Base-by-base conservation (phyloP, 2,888 invertebrate genomes). In the Andrena bicolor region DNA sequence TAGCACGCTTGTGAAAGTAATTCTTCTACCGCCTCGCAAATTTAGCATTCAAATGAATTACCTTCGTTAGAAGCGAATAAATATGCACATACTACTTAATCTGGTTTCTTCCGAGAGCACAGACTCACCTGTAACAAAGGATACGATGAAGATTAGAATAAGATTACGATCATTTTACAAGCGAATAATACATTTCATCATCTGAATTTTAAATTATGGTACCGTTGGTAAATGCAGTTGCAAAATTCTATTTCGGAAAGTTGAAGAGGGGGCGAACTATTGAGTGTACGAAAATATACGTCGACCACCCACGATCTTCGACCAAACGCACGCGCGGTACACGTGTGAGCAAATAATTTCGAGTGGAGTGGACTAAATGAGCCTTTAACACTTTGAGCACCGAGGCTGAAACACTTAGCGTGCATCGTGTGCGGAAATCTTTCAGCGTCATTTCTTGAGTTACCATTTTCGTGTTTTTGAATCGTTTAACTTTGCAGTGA, bases 261-360 rank as follows among this genome's bases (percentile, higher is more conserved):
- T 28, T 23, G 32, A 51, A 13, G 20, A 26, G n/a, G 16, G 8
- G n/a, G 4, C 26, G 49, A 7, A 51, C 32, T 10, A 23, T 53
- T 16, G n/a, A 41, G n/a, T 7, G 32, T 35, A 60, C 48, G 28
- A 48, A 60, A 60, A 70, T 70, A 60, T 60, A 58, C 35, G 13
- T 35, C 10, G 20, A 61, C 53, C 53, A 53, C 64, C 64, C 72
- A 53, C 53, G 72, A 64, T 53, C 6, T 26, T 72, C 13, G 2
- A 26, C 4, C 1, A n/a, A 23, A 32, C 3, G 23, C 35, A 8
- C 28, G 28, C 1, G 20, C 28, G 53, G 23, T 13, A 13, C 53
- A 41, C 35, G 35, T 53, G 53, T 64, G 16, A 2, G 23, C 5
- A 23, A 16, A 63, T 63, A 10, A 20, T 63, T 63, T 56, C 23